A percentile compares a stretch with the other conserved stretches of the same genome.
These are phyloP conservation scores for Forbesichthys papilliferus DNA, from an alignment of 2,113 vertebrate species.

Conservation along the genomic window DNA sequence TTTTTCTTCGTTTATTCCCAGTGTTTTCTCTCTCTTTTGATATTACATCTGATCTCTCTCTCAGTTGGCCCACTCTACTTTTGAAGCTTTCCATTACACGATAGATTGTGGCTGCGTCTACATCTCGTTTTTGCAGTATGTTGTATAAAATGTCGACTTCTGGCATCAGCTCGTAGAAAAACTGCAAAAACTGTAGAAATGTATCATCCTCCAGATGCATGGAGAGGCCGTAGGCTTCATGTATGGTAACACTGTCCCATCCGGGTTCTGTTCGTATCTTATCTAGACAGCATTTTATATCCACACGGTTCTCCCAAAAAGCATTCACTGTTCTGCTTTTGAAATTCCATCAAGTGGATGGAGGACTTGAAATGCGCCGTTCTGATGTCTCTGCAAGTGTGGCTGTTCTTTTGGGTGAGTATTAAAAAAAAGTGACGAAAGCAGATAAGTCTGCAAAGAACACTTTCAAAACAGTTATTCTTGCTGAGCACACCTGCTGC, in stretches of 20 bases:
- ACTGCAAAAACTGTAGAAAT: constrained; percentile 1
- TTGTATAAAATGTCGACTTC: too few relatives aligned
- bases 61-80: neutral
- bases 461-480: too few relatives aligned
- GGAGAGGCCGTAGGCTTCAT: neutral
- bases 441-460: too few relatives aligned
- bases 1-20: neutral
- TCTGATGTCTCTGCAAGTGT: too few relatives aligned
- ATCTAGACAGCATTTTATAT: too few relatives aligned
- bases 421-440: too few relatives aligned
- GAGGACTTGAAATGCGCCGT: neutral
- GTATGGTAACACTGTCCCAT: too few relatives aligned
- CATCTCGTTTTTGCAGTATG: neutral
- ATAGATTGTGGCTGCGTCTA: neutral
- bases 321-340: constrained; percentile 4
- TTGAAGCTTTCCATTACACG: neutral
- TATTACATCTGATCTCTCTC: neutral
- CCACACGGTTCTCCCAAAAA: neutral
- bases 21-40: too few relatives aligned
- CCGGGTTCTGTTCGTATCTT: too few relatives aligned
- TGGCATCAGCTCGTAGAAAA: neutral
- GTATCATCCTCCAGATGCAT: neutral
- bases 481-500: too few relatives aligned
- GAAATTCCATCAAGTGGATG: constrained; percentile 1
- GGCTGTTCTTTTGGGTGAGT: too few relatives aligned